Percentiles rank a stretch among this genome's conserved stretches.
These are phyloP conservation scores for Anolis sagrei DNA, from an alignment of 2,113 vertebrate species.

Conservation along the genomic window DNA sequence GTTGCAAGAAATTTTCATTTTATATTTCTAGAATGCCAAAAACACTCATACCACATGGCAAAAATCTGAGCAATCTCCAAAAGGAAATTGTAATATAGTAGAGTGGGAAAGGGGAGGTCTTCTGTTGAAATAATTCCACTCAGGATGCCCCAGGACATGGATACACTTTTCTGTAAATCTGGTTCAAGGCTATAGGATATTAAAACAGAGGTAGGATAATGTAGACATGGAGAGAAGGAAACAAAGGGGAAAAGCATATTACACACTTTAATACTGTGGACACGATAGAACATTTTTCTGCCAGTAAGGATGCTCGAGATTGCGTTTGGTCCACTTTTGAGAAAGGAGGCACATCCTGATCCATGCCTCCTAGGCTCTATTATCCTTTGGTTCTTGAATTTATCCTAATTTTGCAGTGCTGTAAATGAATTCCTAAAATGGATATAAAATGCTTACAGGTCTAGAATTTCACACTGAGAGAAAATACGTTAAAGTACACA, in stretches of 20 bases:
- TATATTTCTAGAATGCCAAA: background rate
- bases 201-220: background rate
- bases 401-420: background rate
- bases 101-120: background rate
- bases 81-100: background rate
- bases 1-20: too few species aligned
- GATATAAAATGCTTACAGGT: background rate
- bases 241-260: background rate
- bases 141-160: background rate
- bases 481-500: background rate
- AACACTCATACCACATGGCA: background rate
- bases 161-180: background rate
- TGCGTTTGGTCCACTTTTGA: background rate
- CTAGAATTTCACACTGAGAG: background rate
- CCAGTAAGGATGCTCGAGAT: background rate
- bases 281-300: background rate
- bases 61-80: background rate
- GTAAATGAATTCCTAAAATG: background rate
- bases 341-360: background rate
- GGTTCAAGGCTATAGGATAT: background rate
- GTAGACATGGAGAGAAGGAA: background rate
- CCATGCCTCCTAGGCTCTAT: too few species aligned
- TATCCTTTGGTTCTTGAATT: background rate
- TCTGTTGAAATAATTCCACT: background rate
- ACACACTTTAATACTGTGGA: background rate